Percentiles rank a stretch among this genome's conserved stretches.
These are phyloP conservation scores for Ophiodon elongatus DNA, from an alignment of 2,113 vertebrate genomes.

Conservation along the genomic window DNA sequence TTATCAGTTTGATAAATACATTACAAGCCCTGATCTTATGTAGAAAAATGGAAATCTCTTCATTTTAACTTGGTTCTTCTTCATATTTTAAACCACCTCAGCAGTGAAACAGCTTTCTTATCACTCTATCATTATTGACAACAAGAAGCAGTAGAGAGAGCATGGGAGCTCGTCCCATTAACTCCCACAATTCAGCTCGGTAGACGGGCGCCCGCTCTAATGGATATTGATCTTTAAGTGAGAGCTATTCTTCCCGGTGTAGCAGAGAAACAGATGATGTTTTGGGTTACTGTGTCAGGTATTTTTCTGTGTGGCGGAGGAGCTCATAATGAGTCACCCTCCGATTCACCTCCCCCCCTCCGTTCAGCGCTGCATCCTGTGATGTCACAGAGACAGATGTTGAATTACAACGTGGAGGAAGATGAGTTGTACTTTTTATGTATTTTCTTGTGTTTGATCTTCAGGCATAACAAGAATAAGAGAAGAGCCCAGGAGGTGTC, in stretches of 20 bases:
- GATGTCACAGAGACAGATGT: slow-evolving; percentile 7
- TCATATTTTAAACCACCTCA: slow-evolving; percentile 9
- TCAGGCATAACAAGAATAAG: slow-evolving; percentile 84
- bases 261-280: slow-evolving; percentile 39
- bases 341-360: neutral
- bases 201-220: slow-evolving; percentile 75
- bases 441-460: slow-evolving; percentile 38
- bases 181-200: slow-evolving; percentile 62
- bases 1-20: neutral
- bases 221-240: slow-evolving; percentile 78
- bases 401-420: neutral
- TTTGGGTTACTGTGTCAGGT: slow-evolving; percentile 45
- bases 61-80: neutral
- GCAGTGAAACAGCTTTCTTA: slow-evolving; percentile 53
- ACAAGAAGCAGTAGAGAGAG: slow-evolving; percentile 36
- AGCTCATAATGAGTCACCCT: slow-evolving; percentile 14
- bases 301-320: slow-evolving; percentile 37
- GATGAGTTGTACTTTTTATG: slow-evolving; percentile 17
- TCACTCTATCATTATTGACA: slow-evolving; percentile 63
- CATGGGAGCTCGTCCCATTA: slow-evolving; percentile 67
- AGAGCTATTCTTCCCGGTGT: slow-evolving; percentile 50
- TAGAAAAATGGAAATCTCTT: slow-evolving; percentile 19
- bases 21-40: neutral
- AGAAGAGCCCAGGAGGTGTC: slow-evolving; percentile 86
- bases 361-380: neutral